phyloP scores from a whole-genome alignment of 1,140 invertebrate species.

The Vollenhovia emeryi region DNA sequence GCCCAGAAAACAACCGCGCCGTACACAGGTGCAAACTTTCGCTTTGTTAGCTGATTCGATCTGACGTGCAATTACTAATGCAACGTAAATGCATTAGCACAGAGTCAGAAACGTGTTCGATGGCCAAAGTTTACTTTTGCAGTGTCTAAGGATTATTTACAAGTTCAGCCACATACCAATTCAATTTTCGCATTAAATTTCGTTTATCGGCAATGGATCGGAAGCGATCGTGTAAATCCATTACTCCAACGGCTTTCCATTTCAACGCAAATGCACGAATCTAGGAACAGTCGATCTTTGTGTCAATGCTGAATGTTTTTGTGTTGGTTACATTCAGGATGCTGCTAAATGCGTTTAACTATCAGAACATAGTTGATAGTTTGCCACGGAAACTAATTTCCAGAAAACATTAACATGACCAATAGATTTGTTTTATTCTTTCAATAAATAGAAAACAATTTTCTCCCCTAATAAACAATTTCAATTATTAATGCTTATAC shows the following conservation, averaged over 20 bases:
- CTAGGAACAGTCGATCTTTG: constrained; percentile 7
- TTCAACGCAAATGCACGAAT: constrained; percentile 40
- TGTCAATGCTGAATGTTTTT: background rate
- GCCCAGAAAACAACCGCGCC: background rate
- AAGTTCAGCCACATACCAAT: constrained; percentile 18
- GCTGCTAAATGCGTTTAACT: background rate
- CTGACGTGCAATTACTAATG: constrained; percentile 21
- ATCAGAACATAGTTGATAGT: background rate
- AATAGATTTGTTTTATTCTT: background rate
- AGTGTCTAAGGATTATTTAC: constrained; percentile 58
- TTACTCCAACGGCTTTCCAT: constrained; percentile 45
- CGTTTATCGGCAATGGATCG: background rate
- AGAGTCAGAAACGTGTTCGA: background rate
- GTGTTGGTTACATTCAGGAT: background rate
- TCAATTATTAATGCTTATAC: background rate
- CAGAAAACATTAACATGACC: background rate
- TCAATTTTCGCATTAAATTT: constrained; percentile 2
- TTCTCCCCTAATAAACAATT: background rate
- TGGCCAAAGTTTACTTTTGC: constrained; percentile 40
- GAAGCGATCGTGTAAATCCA: constrained; percentile 44
- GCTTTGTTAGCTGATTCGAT: background rate
- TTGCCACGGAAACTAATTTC: background rate
- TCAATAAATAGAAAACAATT: background rate
- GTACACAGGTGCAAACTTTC: constrained; percentile 25
- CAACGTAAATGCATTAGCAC: constrained; percentile 52